A percentile compares a stretch with the other conserved stretches of the same genome.
phyloP scores from a whole-genome alignment of 2,113 vertebrate species.

The Dromiciops gliroides region DNA sequence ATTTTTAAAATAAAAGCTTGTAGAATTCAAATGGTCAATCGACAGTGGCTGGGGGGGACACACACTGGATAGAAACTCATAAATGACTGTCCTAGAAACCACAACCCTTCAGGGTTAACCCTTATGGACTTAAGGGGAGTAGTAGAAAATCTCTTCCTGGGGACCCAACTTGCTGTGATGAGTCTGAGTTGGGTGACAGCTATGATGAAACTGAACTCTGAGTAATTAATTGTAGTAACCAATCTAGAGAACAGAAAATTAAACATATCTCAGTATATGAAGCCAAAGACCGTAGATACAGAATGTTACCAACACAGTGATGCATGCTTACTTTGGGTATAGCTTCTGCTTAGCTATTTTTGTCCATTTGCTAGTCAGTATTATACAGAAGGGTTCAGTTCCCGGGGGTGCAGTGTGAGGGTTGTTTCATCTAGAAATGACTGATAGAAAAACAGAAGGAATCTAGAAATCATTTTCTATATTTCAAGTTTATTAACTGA shows the following conservation, averaged over 20 bases:
- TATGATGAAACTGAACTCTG: neutral
- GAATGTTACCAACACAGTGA: neutral
- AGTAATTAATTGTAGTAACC: no score
- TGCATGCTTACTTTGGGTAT: neutral
- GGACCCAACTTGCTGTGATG: neutral
- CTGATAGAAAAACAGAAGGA: neutral
- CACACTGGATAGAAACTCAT: neutral
- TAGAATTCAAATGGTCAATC: neutral
- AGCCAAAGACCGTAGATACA: neutral
- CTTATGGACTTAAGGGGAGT: neutral
- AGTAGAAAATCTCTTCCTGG: neutral
- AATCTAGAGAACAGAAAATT: neutral
- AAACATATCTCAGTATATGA: neutral
- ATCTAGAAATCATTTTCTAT: neutral
- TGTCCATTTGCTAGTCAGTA: neutral
- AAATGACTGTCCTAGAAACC: neutral
- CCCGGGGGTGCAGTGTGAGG: neutral
- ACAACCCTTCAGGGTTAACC: neutral
- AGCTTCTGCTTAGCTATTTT: neutral
- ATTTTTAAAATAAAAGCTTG: neutral
- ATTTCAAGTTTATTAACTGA: neutral
- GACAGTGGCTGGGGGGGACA: accelerated
- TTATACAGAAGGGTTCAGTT: neutral
- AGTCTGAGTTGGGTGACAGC: neutral
- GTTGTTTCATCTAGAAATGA: neutral